Conservation (phyloP, 2,113 vertebrate genomes). For the Mormyrus lacerda region DNA sequence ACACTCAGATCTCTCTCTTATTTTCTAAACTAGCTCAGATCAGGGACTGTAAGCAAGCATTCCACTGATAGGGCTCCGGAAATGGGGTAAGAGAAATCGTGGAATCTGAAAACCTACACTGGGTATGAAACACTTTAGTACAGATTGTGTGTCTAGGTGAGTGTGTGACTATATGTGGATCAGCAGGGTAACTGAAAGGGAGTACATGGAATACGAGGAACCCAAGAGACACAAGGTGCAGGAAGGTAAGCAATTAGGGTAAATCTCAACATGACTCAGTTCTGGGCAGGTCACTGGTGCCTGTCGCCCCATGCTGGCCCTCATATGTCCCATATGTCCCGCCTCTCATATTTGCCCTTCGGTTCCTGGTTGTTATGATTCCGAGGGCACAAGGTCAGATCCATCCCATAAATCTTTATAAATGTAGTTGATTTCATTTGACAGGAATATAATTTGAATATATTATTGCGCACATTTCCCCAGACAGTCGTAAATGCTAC, state of each 20-base stretch:
- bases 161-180: background rate
- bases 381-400: background rate
- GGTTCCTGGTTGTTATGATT: conserved; percentile 1
- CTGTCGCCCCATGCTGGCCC: background rate
- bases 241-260: background rate
- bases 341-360: background rate
- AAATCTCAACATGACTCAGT: background rate
- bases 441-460: background rate
- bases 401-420: background rate
- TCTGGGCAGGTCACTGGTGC: background rate
- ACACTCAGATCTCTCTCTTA: background rate
- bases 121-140: background rate
- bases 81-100: background rate
- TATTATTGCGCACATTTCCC: background rate
- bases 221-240: background rate
- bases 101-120: background rate
- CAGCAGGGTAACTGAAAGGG: background rate
- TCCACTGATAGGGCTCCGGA: background rate
- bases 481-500: background rate
- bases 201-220: background rate
- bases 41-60: background rate
- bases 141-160: background rate
- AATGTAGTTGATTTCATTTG: background rate
- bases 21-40: background rate
- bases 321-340: background rate